phyloP scores from a whole-genome alignment of 2,113 vertebrate species.

The Pipra filicauda region DNA sequence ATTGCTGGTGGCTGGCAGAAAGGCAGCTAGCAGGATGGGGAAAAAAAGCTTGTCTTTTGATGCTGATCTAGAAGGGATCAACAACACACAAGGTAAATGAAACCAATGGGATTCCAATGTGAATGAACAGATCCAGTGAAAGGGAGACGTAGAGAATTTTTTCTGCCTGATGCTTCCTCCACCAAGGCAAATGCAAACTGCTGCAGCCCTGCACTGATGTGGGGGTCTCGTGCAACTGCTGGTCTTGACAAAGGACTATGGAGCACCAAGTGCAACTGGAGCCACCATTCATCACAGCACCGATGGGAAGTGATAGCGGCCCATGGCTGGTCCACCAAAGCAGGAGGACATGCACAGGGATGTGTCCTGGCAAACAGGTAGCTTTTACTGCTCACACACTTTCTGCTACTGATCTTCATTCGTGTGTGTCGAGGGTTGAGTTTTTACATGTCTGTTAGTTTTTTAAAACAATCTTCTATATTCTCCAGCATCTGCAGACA shows the following conservation, averaged over 20 bases:
- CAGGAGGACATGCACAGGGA: rapidly evolving
- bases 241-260: rapidly evolving
- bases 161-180: not conserved
- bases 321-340: not conserved
- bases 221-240: not conserved
- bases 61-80: not conserved
- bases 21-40: not conserved
- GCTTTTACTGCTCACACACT: not conserved
- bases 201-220: not conserved
- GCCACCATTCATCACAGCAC: not conserved
- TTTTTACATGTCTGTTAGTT: not conserved
- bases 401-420: not conserved
- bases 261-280: not conserved
- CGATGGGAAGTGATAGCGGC: not conserved
- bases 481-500: not conserved
- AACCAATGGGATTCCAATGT: not conserved
- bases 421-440: not conserved
- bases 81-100: not conserved
- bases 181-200: too few relatives aligned
- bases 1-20: not conserved
- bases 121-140: not conserved
- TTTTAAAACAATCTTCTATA: not conserved
- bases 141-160: not conserved
- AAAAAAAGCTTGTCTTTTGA: not conserved
- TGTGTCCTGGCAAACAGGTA: not conserved